phyloP scores from a whole-genome alignment of 2,888 invertebrate genomes.

The Meloe dianella region DNA sequence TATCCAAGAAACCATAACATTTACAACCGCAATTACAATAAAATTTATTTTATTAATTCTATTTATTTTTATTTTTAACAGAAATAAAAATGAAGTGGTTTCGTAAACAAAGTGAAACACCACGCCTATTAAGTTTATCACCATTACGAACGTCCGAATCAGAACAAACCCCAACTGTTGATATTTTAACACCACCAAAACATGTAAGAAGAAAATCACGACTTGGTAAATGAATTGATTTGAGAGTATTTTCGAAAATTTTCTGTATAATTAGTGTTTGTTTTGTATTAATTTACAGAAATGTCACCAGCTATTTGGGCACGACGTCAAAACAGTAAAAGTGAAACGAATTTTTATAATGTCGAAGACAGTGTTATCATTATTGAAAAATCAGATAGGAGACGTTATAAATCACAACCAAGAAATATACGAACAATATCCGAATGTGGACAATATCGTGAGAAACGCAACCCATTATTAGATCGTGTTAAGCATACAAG shows the following conservation, averaged over 20 bases:
- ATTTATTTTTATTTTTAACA: constrained; percentile 22
- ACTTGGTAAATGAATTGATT: constrained; percentile 41
- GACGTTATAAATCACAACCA: constrained; percentile 62
- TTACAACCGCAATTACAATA: constrained; percentile 14
- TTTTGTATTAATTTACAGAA: constrained; percentile 58
- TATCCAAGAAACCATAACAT: background rate
- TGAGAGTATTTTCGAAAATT: background rate
- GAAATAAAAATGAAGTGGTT: constrained; percentile 72
- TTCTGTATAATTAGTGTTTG: constrained; percentile 1
- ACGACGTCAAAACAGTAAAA: constrained; percentile 67
- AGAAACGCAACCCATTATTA: constrained; percentile 66
- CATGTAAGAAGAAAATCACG: constrained; percentile 47
- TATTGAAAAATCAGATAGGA: constrained; percentile 65
- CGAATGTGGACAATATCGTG: constrained; percentile 62
- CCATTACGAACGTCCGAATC: constrained; percentile 64
- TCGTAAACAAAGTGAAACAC: constrained; percentile 69
- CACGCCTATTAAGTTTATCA: constrained; percentile 72
- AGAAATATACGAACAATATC: constrained; percentile 57
- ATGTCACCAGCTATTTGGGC: constrained; percentile 70
- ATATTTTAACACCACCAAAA: constrained; percentile 39
- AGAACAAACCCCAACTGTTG: constrained; percentile 44
- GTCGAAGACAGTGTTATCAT: constrained; percentile 68
- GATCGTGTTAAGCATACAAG: constrained; percentile 75
- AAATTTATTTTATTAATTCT: constrained; percentile 12
- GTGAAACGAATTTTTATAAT: constrained; percentile 73